These are phyloP conservation scores for Geothlypis trichas DNA, from an alignment of 2,113 vertebrate genomes.

Conservation along the genomic window DNA sequence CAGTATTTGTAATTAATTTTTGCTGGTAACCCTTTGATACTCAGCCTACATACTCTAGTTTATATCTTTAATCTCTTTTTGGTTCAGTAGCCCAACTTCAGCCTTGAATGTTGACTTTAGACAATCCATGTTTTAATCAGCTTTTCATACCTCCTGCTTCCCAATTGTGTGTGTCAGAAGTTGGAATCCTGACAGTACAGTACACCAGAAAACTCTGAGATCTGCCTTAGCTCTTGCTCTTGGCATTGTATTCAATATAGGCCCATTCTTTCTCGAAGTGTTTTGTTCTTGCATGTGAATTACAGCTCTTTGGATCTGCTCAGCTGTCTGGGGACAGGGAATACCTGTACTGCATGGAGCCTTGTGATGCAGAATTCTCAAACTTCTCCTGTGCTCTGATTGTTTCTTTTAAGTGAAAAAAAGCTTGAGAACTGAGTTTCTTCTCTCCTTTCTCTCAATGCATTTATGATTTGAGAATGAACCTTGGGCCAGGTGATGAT, in stretches of 20 bases:
- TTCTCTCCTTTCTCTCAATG: not conserved
- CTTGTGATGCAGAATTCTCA: not conserved
- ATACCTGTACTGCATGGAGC: too few relatives aligned
- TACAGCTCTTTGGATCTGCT: too few relatives aligned
- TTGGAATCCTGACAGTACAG: not conserved
- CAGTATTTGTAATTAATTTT: not conserved
- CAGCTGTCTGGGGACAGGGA: not conserved
- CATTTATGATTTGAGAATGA: not conserved
- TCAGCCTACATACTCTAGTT: not conserved
- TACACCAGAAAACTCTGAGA: not conserved
- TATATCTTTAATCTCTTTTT: not conserved
- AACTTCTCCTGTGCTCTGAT: not conserved
- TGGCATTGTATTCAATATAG: accelerated
- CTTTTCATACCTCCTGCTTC: not conserved
- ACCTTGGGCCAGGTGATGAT: not conserved
- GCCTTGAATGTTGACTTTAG: not conserved
- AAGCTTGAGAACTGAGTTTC: not conserved
- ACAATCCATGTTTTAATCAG: accelerated
- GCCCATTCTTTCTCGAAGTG: not conserved
- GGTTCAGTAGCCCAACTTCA: not conserved
- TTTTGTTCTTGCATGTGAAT: not conserved
- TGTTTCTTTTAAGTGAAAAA: not conserved
- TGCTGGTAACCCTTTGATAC: not conserved
- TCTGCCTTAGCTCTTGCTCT: not conserved
- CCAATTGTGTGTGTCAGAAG: not conserved